Percentiles rank a stretch among this genome's conserved stretches.
Evolutionary conservation across 2,797 vertebrate genomes (phyloP).

Genomic region (Chaunax sp.): DNA sequence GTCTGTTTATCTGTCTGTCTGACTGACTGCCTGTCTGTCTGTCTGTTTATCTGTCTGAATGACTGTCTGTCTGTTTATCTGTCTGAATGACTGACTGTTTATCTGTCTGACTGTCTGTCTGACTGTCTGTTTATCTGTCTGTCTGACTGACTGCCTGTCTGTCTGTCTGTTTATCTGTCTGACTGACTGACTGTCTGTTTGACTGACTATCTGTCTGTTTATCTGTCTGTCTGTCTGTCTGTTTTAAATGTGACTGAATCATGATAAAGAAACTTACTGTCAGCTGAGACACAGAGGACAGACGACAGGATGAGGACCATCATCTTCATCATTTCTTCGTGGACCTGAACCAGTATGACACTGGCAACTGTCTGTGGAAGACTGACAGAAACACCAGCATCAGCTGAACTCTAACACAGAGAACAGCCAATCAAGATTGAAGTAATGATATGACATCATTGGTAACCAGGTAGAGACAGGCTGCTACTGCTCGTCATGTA

Average conservation of each 20-base stretch:
- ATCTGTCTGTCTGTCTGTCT: too few species aligned
- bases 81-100: too few species aligned
- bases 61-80: too few species aligned
- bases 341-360: neutral
- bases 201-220: too few species aligned
- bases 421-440: conserved; percentile 38
- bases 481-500: neutral
- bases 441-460: conserved; percentile 22
- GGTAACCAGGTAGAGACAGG: conserved; percentile 20
- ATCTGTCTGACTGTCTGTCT: neutral
- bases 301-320: conserved; percentile 38
- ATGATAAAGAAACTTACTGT: conserved; percentile 13
- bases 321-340: conserved; percentile 2
- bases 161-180: too few species aligned
- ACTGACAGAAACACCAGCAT: conserved; percentile 16
- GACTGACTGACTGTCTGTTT: too few species aligned
- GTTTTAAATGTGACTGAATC: neutral
- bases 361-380: neutral
- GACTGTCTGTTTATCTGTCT: neutral
- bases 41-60: too few species aligned
- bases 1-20: neutral
- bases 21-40: too few species aligned
- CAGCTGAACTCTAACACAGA: neutral
- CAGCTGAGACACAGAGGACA: conserved; percentile 36
- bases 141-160: too few species aligned